Conservation (phyloP, 2,113 vertebrate species). For the Larimichthys polyactis region DNA sequence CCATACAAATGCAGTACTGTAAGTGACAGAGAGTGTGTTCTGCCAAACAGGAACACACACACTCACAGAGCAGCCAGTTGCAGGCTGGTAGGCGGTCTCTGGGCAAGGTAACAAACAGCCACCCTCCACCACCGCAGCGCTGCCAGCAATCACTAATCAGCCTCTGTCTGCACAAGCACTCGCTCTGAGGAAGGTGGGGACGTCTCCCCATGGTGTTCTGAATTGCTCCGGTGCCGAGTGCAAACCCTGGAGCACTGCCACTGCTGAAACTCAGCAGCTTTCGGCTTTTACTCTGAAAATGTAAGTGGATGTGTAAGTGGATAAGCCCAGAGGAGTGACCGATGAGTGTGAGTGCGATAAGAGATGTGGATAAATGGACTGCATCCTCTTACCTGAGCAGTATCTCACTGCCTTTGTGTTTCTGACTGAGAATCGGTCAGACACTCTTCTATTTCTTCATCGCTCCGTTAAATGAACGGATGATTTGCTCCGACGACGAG, state of each 20-base stretch:
- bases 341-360: slow-evolving; percentile 15
- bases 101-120: slow-evolving; percentile 44
- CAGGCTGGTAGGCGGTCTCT: slow-evolving; percentile 34
- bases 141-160: slow-evolving; percentile 46
- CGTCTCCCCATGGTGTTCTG: not conserved
- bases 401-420: not conserved
- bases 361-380: slow-evolving; percentile 26
- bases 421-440: not conserved
- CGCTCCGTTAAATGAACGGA: not conserved
- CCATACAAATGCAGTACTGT: not conserved
- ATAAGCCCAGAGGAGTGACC: slow-evolving; percentile 15
- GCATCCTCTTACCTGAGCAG: not conserved
- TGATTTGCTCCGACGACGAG: not conserved
- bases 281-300: slow-evolving; percentile 18
- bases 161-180: slow-evolving; percentile 33
- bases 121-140: slow-evolving; percentile 12
- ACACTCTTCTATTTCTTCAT: not conserved
- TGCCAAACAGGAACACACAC: slow-evolving; percentile 9
- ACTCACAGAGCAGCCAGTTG: slow-evolving; percentile 9
- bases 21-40: slow-evolving; percentile 1
- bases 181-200: slow-evolving; percentile 21
- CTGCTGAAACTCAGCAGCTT: slow-evolving; percentile 18
- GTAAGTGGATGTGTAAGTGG: not conserved
- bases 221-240: slow-evolving; percentile 19
- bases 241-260: not conserved